phyloP scores from a whole-genome alignment of 2,888 invertebrate genomes.

The Agrotis ipsilon region DNA sequence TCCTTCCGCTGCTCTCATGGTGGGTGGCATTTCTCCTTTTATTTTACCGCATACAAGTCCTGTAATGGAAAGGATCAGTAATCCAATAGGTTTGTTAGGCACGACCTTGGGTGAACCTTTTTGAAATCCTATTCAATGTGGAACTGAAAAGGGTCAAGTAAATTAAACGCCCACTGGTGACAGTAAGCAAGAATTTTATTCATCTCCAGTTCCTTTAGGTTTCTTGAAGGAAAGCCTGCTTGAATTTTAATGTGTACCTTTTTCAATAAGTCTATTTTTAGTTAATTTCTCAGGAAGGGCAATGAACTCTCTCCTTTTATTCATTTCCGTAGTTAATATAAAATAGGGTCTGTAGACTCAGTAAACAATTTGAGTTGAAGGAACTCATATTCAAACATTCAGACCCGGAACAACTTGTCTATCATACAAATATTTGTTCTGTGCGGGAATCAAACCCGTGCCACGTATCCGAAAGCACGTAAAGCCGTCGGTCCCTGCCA shows the following conservation, averaged over 20 bases:
- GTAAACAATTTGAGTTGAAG: too few relatives aligned
- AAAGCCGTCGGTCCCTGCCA: too few relatives aligned
- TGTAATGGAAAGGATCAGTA: constrained; percentile 63
- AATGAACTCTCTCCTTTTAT: neutral
- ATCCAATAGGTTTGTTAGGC: neutral
- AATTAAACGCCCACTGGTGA: constrained; percentile 4
- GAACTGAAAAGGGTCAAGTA: neutral
- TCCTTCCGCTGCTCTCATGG: constrained; percentile 83
- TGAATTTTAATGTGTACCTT: constrained; percentile 28
- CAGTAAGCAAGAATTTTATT: constrained; percentile 6
- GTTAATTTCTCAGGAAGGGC: neutral
- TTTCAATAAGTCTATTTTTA: neutral
- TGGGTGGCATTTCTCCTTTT: constrained; percentile 81
- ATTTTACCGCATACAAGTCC: constrained; percentile 85
- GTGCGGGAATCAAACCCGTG: too few relatives aligned
- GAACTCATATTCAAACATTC: too few relatives aligned
- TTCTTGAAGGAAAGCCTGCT: constrained; percentile 1
- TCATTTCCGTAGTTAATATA: neutral
- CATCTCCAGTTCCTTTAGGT: constrained; percentile 16
- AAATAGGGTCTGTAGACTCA: neutral
- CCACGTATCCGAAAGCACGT: too few relatives aligned
- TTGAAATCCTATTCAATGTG: constrained; percentile 21
- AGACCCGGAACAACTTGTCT: too few relatives aligned
- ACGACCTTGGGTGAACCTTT: neutral
- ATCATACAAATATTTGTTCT: too few relatives aligned